Percentiles rank a stretch among this genome's conserved stretches.
Conservation (phyloP, 2,888 invertebrate genomes). For the Selenia dentaria region DNA sequence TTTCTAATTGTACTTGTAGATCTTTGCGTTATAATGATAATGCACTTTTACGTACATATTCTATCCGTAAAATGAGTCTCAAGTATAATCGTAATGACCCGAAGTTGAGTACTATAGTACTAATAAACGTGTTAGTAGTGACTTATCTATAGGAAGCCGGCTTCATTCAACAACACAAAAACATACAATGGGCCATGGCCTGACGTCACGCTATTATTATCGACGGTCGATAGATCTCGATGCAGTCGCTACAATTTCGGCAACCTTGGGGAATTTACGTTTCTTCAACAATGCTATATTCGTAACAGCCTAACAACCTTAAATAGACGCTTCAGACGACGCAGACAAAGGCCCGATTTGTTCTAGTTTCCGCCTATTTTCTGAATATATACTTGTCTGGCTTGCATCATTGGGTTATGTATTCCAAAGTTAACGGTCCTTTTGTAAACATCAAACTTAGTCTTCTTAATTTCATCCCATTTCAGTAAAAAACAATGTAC, state of each 20-base stretch:
- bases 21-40: too few species aligned
- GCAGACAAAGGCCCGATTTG: constrained; percentile 18
- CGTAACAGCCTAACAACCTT: constrained; percentile 11
- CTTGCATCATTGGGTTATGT: background rate
- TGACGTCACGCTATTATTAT: constrained; percentile 34
- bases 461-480: too few species aligned
- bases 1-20: too few species aligned
- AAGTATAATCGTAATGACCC: background rate
- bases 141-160: constrained; percentile 28
- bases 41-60: too few species aligned
- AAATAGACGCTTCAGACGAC: constrained; percentile 8
- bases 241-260: constrained; percentile 51
- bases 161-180: constrained; percentile 31
- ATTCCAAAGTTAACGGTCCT: too few species aligned
- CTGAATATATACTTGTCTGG: background rate
- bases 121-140: constrained; percentile 12
- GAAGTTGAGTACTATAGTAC: constrained; percentile 5
- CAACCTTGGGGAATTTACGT: constrained; percentile 76
- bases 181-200: constrained; percentile 13
- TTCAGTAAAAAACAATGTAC: too few species aligned
- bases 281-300: constrained; percentile 21
- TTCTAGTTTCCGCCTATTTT: constrained; percentile 11
- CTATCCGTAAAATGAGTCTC: too few species aligned
- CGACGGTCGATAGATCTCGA: constrained; percentile 21
- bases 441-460: too few species aligned